Evolutionary conservation across 2,888 invertebrate genomes (phyloP).

Genomic region (Drosophila anceps): DNA sequence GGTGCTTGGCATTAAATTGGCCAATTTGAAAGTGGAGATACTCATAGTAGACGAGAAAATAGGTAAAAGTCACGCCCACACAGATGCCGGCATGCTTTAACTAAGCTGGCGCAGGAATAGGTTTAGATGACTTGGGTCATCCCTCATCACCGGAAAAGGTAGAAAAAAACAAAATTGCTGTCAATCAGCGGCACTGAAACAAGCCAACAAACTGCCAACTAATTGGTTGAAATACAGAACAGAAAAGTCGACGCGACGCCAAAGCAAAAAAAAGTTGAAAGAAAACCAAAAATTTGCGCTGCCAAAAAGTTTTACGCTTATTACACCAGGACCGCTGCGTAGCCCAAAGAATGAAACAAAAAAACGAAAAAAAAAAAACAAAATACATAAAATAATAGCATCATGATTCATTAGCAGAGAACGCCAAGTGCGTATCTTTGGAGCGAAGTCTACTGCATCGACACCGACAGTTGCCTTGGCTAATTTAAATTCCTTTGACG

Average conservation of each 20-base stretch:
- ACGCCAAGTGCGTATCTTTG: constrained; percentile 63
- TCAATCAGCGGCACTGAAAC: constrained; percentile 69
- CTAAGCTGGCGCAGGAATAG: constrained; percentile 3
- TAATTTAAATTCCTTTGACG: constrained; percentile 80
- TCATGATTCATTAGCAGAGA: constrained; percentile 78
- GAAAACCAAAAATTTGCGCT: constrained; percentile 62
- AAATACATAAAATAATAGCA: constrained; percentile 52
- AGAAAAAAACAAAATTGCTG: constrained; percentile 44
- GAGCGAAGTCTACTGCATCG: constrained; percentile 62
- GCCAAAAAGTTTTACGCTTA: constrained; percentile 78
- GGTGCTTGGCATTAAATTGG: constrained; percentile 56
- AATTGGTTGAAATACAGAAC: constrained; percentile 76
- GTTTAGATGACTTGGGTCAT: constrained; percentile 28
- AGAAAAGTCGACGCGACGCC: constrained; percentile 35
- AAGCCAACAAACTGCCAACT: constrained; percentile 71
- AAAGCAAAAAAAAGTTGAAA: constrained; percentile 37
- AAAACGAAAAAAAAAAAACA: constrained; percentile 55
- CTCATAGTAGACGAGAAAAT: constrained; percentile 38
- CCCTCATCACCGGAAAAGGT: constrained; percentile 66
- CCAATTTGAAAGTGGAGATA: constrained; percentile 58
- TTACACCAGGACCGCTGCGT: constrained; percentile 56
- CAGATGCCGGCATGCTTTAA: constrained; percentile 21
- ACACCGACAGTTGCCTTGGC: constrained; percentile 57
- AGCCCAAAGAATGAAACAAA: constrained; percentile 45
- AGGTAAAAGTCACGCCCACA: constrained; percentile 65